Base-by-base conservation (phyloP, 2,888 invertebrate genomes). In the Tethea ocularis region DNA sequence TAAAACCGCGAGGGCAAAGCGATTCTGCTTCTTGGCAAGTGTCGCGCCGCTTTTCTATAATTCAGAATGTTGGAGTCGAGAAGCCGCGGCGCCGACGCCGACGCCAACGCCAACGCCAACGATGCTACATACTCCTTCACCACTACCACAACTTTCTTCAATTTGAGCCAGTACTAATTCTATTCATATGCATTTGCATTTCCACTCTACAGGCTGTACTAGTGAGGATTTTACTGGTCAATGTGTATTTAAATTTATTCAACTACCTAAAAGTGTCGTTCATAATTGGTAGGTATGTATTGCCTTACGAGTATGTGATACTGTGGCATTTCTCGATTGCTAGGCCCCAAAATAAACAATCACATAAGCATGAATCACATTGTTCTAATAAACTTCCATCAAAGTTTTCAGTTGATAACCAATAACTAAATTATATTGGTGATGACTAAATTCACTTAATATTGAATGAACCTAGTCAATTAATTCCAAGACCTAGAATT, bases 41-140 rank as follows among this genome's bases (percentile, higher is more conserved):
- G 84, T 83, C 84, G 81, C 78, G 78, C 71, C 77, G 80, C 82
- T 82, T 76, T 78, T 91, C 78, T 89, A 89, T 91, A 88, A 91
- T 91, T 90, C 89, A 91, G 73, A 74, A 71, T 69, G 69, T 69
- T 72, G 62, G 67, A 72, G 71, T 61, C 69, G 54, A 53, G 59
- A 56, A 60, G 59, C 52, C 57, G 52, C 57, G 61, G 56, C 53
- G 51, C 60, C n/a, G 57, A 51, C 53, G 55, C 61, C 61, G 51
- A 56, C 54, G 58, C 61, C 58, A 33, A 53, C 55, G 29, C 17
- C 55, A 13, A 13, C 8, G 17, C 56, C 56, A 13, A 11, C 54
- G n/a, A n/a, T 20, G 17, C 46, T n/a, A 10, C 15, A 10, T 8
- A 2, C 8, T n/a, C 17, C 41, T 41, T 41, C 36, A 38, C n/a